phyloP scores from a whole-genome alignment of 2,113 vertebrate species.

The Ptychochromis oligacanthus region DNA sequence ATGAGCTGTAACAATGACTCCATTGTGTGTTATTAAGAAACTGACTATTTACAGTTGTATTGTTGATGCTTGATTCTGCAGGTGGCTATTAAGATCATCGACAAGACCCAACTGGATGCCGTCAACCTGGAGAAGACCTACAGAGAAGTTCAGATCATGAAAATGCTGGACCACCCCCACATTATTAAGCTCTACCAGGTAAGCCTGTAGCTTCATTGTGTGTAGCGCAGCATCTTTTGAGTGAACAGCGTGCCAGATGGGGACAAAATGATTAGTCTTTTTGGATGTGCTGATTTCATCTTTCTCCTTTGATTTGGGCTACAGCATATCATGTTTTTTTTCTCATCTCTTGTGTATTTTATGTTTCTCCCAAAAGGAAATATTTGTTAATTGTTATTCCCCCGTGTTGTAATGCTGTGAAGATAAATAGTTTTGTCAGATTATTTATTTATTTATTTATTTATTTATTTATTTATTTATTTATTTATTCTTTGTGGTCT shows the following conservation, averaged over 20 bases:
- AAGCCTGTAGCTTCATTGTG: neutral
- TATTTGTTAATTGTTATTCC: conserved; percentile 1
- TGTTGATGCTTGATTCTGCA: conserved; percentile 70
- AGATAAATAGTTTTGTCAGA: neutral
- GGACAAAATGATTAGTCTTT: neutral
- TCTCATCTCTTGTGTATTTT: neutral
- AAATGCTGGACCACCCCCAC: conserved; percentile 96
- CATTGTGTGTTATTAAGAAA: conserved; percentile 17
- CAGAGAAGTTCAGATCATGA: conserved; percentile 98
- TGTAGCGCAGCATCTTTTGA: neutral
- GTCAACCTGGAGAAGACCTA: conserved; percentile 98
- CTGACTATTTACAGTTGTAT: neutral
- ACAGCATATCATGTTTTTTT: neutral
- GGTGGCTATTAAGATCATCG: conserved; percentile 99
- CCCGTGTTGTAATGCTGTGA: neutral
- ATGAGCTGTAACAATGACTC: conserved; percentile 5
- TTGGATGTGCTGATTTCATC: neutral
- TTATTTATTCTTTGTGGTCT: neutral
- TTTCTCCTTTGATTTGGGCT: neutral
- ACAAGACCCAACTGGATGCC: conserved; percentile 96
- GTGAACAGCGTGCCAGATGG: neutral
- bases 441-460: neutral
- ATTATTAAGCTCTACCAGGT: conserved; percentile 99
- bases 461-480: neutral
- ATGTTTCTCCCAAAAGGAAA: neutral